Evolutionary conservation across 2,113 vertebrate species (phyloP), one percentile per base, ranked within the genome.

Genomic region (Scatophagus argus): DNA sequence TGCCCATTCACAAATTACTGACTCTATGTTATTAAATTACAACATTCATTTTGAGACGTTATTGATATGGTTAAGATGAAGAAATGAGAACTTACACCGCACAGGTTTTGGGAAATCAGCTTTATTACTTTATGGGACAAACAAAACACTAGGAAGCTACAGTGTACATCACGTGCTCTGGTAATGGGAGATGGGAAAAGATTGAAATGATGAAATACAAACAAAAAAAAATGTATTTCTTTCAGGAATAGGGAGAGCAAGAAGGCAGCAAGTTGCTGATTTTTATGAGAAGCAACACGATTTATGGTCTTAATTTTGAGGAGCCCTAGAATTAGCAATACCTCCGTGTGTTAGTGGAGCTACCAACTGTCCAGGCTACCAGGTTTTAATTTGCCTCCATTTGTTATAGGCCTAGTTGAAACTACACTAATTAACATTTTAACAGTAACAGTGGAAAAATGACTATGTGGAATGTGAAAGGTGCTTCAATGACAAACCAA

Each of bases 281-380:
- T 66, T 75, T 29, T 32, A 56, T 39, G 34, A 51, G 29, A 21
- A 32, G 44, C 25, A 56, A 52, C 25, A 63, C 16, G 64, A 82
- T 75, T 82, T 66, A 72, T 75, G 27, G 64, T 54, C 39, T 74
- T 82, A 34, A 82, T 79, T 74, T 86, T 64, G 62, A 64, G 56
- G 44, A 44, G 12, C 56, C 23, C 27, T 12, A 36, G 13, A 27
- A 31, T 61, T 56, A 54, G 63, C 74, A 39, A 17, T 56, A 62
- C 25, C 17, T 43, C 17, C 61, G 11, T 60, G 69, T 43, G 5
- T 31, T 31, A 25, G n/a, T 32, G 65, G 29, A 8, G 44, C 43
- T 8, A 43, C 13, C 7, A 21, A 36, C 70, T 46, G 58, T 58
- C 65, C 32, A 43, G 10, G 51, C 61, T 11, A 46, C 51, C 60